A percentile compares a stretch with the other conserved stretches of the same genome.
Conservation (phyloP, 2,797 vertebrate species). For the Glossophaga mutica region DNA sequence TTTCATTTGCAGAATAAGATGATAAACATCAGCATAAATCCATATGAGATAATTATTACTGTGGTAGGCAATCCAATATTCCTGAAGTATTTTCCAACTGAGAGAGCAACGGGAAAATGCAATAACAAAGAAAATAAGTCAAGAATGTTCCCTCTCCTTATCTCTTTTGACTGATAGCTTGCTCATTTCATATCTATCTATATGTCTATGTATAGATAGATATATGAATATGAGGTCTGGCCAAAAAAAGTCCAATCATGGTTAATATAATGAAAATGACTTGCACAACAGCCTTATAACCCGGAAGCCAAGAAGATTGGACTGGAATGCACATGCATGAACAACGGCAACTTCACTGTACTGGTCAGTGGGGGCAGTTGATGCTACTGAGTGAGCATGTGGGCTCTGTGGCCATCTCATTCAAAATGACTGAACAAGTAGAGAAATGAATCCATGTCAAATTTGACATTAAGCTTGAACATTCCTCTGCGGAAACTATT, state of each 20-base stretch:
- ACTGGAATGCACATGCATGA: not conserved
- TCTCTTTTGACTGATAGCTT: not conserved
- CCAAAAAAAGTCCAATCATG: not conserved
- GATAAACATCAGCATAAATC: not conserved
- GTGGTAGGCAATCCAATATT: not conserved
- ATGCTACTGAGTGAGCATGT: not conserved
- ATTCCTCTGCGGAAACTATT: not conserved
- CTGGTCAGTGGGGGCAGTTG: not conserved
- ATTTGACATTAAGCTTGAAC: not conserved
- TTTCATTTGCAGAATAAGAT: not conserved
- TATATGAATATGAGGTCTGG: not conserved
- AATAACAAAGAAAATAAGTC: not conserved
- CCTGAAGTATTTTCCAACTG: not conserved
- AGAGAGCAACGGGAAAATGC: not conserved
- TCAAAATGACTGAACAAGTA: not conserved
- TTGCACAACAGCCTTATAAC: not conserved
- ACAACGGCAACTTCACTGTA: not conserved
- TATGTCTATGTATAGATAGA: not conserved
- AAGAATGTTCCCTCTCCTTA: not conserved
- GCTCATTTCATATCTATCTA: not conserved
- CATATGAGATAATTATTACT: not conserved
- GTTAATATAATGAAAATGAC: too few relatives aligned
- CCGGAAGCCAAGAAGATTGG: not conserved
- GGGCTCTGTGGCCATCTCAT: not conserved
- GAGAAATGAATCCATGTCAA: not conserved